Percentiles rank a stretch among this genome's conserved stretches.
phyloP scores from a whole-genome alignment of 2,888 invertebrate species.

The Cosmopolites sordidus region DNA sequence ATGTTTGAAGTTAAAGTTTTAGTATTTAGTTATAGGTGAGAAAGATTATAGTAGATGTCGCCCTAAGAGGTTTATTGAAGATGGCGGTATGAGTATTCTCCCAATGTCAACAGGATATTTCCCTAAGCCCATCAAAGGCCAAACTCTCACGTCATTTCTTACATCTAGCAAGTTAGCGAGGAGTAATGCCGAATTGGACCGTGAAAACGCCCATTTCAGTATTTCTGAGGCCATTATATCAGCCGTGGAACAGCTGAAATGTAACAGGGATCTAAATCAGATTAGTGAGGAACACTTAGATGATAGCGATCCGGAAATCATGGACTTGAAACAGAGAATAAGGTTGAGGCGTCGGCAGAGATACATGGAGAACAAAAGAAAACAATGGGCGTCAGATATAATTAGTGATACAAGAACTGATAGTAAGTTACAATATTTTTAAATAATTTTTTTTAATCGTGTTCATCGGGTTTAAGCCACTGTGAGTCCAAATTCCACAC shows the following conservation, averaged over 20 bases:
- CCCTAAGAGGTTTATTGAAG: slow-evolving; percentile 58
- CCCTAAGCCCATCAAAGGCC: slow-evolving; percentile 61
- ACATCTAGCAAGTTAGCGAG: slow-evolving; percentile 67
- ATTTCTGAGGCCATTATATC: slow-evolving; percentile 80
- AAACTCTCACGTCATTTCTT: slow-evolving; percentile 68
- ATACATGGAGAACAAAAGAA: slow-evolving; percentile 48
- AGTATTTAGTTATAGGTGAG: slow-evolving; percentile 47
- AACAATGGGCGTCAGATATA: slow-evolving; percentile 39
- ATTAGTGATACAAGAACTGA: slow-evolving; percentile 47
- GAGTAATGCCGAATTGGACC: slow-evolving; percentile 70
- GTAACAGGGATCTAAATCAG: slow-evolving; percentile 52
- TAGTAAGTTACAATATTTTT: slow-evolving; percentile 51
- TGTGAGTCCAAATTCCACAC: slow-evolving; percentile 52
- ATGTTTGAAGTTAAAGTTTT: too few relatives aligned
- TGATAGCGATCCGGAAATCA: slow-evolving; percentile 64
- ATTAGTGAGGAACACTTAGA: slow-evolving; percentile 51
- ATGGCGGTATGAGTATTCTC: slow-evolving; percentile 55
- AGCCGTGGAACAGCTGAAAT: slow-evolving; percentile 72
- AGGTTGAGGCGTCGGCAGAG: slow-evolving; percentile 55
- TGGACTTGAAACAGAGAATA: slow-evolving; percentile 60
- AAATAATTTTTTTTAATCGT: slow-evolving; percentile 2
- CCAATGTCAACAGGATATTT: slow-evolving; percentile 60
- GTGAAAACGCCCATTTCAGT: slow-evolving; percentile 83
- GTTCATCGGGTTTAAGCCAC: slow-evolving; percentile 39
- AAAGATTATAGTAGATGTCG: slow-evolving; percentile 49